Conservation (phyloP, 2,888 invertebrate species). For the Bugulina stolonifera region DNA sequence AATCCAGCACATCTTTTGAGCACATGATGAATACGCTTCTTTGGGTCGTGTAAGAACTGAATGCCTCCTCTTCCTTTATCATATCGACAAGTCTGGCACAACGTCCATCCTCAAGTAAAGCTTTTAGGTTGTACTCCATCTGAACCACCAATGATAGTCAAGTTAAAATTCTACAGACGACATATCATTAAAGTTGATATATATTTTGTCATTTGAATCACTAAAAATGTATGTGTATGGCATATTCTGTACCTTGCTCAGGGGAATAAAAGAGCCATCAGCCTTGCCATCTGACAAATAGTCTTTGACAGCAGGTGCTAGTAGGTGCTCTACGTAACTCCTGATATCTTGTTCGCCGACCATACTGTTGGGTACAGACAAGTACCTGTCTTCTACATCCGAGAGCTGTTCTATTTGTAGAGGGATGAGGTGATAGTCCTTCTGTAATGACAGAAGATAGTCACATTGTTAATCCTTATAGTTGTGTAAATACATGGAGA, state of each 20-base stretch:
- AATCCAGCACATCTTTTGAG: neutral
- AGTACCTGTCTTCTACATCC: constrained; percentile 11
- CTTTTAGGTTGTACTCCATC: neutral
- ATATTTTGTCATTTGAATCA: too few relatives aligned
- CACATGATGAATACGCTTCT: neutral
- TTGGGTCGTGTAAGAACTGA: neutral
- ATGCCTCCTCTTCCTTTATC: neutral
- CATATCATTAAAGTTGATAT: too few relatives aligned
- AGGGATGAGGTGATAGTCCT: neutral
- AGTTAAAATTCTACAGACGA: too few relatives aligned
- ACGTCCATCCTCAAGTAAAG: neutral
- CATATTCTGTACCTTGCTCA: constrained; percentile 20
- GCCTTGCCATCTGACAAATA: neutral
- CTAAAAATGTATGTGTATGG: too few relatives aligned
- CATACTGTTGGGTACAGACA: neutral
- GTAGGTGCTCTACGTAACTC: neutral
- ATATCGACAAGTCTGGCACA: neutral
- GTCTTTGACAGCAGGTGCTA: neutral
- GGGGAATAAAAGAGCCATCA: neutral
- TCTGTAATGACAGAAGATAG: neutral
- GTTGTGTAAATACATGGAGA: too few relatives aligned
- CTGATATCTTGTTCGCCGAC: neutral
- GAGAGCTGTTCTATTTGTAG: neutral
- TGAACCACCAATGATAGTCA: too few relatives aligned
- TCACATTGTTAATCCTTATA: too few relatives aligned